phyloP scores from a whole-genome alignment of 2,888 invertebrate genomes.

The Nephrotoma guestfalica region DNA sequence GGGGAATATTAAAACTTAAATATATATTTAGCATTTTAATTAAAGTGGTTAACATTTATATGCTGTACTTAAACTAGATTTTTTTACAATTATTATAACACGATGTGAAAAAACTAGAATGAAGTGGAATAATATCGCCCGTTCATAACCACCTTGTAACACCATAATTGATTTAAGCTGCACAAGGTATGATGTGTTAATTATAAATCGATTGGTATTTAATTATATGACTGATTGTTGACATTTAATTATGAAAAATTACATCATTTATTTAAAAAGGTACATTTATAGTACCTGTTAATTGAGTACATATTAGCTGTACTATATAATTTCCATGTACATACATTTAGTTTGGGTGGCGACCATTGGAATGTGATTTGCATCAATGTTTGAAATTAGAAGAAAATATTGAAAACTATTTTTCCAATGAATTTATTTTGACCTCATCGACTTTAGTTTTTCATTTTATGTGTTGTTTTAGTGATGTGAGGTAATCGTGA shows the following conservation, averaged over 20 bases:
- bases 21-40: not conserved
- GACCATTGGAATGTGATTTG: too few species aligned
- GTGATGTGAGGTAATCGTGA: too few species aligned
- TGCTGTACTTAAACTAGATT: not conserved
- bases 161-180: not conserved
- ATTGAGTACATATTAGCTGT: too few species aligned
- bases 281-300: too few species aligned
- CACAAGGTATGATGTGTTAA: not conserved
- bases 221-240: not conserved
- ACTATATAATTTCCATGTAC: too few species aligned
- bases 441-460: too few species aligned
- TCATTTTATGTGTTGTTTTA: too few species aligned
- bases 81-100: not conserved
- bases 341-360: too few species aligned
- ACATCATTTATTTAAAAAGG: not conserved
- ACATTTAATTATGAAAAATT: not conserved
- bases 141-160: not conserved
- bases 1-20: not conserved
- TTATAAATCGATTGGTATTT: not conserved
- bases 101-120: not conserved
- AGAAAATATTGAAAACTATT: too few species aligned
- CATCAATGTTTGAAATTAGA: too few species aligned
- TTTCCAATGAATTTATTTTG: too few species aligned
- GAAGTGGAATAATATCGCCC: not conserved
- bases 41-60: not conserved